Base-by-base conservation (phyloP, 2,888 invertebrate species). In the Phania funesta region DNA sequence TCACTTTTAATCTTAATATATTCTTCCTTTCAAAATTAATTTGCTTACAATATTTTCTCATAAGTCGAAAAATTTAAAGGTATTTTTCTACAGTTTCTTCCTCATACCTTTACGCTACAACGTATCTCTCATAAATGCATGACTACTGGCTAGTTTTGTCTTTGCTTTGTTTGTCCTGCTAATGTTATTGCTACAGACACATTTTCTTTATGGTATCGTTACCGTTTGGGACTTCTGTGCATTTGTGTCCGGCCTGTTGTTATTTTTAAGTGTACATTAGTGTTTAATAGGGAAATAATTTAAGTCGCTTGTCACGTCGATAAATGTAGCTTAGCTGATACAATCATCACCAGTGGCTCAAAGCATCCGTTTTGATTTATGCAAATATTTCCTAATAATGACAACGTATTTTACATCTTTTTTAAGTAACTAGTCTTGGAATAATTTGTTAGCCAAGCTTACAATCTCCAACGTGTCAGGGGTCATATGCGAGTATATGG, bases 291-390 rank as follows among this genome's bases (percentile, higher is more conserved):
- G 48, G 46, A 74, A 62, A 74, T 67, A 62, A 74, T 68, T 74
- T 62, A 46, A 64, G 32, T 22, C 16, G 52, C 16, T 58, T 52
- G 50, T 54, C 52, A 54, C 54, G 46, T 6, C 65, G 71, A 50
- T 20, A 50, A 48, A 64, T 68, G 48, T 58, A 80, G 58, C 58
- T 64, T 60, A 44, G 24, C 44, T 79, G 70, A 80, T 80, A 73
- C 62, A 77, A 80, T 75, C 80, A 16, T 62, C 41, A 20, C 44
- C 67, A 56, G 44, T 13, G 22, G 6, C 44, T 84, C 76, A 78
- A 71, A 78, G 77, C 70, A 73, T 82, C 80, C 74, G 71, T 82
- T 80, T 78, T 84, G 83, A 84, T 85, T 84, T 84, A 83, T 85
- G 79, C 68, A 80, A 83, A 58, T 67, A 81, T 75, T 58, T 75